phyloP scores from a whole-genome alignment of 30 jellyfish, hydroid and myxozoan genomes.

The Aurelia aurita region DNA sequence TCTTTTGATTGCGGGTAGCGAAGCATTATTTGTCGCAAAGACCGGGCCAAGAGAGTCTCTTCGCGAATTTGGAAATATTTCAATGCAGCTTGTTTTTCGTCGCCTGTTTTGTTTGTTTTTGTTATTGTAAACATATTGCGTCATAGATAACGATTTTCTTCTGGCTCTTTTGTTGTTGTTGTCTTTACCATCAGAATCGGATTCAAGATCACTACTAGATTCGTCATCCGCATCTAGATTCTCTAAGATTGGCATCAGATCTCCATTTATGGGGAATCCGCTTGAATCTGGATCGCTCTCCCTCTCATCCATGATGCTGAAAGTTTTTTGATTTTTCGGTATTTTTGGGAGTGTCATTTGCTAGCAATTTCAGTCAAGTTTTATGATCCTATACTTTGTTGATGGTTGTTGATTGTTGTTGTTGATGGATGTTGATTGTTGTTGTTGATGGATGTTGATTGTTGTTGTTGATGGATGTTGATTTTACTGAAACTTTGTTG shows the following conservation, averaged over 20 bases:
- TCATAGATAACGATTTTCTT: slow-evolving; percentile 14
- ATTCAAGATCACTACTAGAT: slow-evolving; percentile 53
- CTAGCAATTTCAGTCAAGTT: too few relatives aligned
- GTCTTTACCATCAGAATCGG: slow-evolving; percentile 7
- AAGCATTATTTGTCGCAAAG: neutral
- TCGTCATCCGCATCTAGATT: slow-evolving; percentile 75
- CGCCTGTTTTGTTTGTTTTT: slow-evolving; percentile 19
- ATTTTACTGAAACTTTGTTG: too few relatives aligned
- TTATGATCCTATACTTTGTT: too few relatives aligned
- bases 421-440: too few relatives aligned
- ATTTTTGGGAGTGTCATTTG: too few relatives aligned
- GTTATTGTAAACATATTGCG: slow-evolving; percentile 4
- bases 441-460: too few relatives aligned
- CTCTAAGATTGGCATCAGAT: slow-evolving; percentile 56
- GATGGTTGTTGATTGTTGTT: too few relatives aligned
- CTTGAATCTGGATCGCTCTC: too few relatives aligned
- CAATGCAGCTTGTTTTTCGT: slow-evolving; percentile 66
- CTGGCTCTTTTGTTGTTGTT: slow-evolving; percentile 15
- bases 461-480: too few relatives aligned
- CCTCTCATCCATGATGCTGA: too few relatives aligned
- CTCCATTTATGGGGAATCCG: neutral
- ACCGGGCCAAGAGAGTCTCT: neutral
- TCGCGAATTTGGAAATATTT: slow-evolving; percentile 23
- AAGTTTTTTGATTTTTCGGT: too few relatives aligned
- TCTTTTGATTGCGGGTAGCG: slow-evolving; percentile 47